These are phyloP conservation scores for Leucozona laternaria DNA, from an alignment of 2,888 invertebrate genomes.

Conservation along the genomic window DNA sequence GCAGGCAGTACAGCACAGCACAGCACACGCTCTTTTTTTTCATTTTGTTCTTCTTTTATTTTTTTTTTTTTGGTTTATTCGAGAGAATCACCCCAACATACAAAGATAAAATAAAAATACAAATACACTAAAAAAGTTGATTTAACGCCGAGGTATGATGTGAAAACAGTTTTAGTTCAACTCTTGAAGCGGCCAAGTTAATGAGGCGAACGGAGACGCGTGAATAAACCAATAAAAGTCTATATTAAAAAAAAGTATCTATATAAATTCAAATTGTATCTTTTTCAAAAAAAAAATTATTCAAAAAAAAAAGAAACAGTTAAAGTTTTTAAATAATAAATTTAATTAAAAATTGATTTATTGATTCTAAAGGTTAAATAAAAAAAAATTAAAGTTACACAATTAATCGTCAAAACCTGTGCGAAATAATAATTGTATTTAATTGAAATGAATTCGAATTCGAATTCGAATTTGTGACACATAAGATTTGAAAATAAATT, in stretches of 20 bases:
- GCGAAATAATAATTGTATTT: conserved; percentile 42
- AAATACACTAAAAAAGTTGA: conserved; percentile 51
- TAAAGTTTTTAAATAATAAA: not conserved
- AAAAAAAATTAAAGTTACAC: conserved; percentile 39
- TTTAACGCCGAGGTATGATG: conserved; percentile 69
- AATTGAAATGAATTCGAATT: conserved; percentile 38
- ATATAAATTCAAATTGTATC: conserved; percentile 32
- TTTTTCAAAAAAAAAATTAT: not conserved
- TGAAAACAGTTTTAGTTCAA: conserved; percentile 73
- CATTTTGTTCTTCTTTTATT: conserved; percentile 16
- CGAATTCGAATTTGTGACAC: conserved; percentile 51
- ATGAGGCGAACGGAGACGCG: conserved; percentile 66
- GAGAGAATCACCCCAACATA: conserved; percentile 43
- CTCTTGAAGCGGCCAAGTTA: conserved; percentile 72
- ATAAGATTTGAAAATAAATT: conserved; percentile 37
- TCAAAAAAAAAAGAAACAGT: not conserved
- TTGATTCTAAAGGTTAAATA: conserved; percentile 6
- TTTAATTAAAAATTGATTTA: conserved; percentile 14
- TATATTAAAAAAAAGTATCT: conserved; percentile 25
- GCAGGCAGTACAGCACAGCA: conserved; percentile 25
- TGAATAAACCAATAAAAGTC: conserved; percentile 32
- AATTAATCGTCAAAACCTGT: conserved; percentile 29
- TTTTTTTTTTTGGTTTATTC: not conserved
- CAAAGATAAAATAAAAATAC: conserved; percentile 55
- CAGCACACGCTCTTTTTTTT: conserved; percentile 48